Conservation (phyloP, 2,888 invertebrate species). For the Eumacrocentrus americanus region DNA sequence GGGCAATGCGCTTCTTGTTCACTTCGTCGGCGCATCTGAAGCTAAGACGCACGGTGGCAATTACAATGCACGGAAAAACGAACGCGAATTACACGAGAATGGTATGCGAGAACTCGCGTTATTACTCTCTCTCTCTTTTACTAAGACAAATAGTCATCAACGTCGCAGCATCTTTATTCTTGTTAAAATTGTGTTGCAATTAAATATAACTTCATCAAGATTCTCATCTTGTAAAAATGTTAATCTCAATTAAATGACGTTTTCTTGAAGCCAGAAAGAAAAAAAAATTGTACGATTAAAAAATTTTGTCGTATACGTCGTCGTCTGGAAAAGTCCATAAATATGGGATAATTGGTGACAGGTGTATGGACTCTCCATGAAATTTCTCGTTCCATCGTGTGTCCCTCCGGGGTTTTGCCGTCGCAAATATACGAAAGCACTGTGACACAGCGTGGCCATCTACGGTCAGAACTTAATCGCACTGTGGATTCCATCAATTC, state of each 20-base stretch:
- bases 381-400: constrained; percentile 39
- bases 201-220: constrained; percentile 24
- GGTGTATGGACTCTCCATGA: constrained; percentile 38
- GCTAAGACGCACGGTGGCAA: constrained; percentile 29
- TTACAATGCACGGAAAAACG: constrained; percentile 47
- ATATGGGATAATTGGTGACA: constrained; percentile 45
- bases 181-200: constrained; percentile 8
- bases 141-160: not conserved
- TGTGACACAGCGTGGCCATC: constrained; percentile 20
- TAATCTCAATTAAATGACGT: constrained; percentile 24
- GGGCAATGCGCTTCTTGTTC: constrained; percentile 53
- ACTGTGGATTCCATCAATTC: constrained; percentile 29
- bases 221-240: constrained; percentile 10
- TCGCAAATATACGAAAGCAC: constrained; percentile 13
- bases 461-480: constrained; percentile 29
- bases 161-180: not conserved
- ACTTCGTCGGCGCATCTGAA: constrained; percentile 18
- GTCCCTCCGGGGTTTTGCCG: constrained; percentile 33
- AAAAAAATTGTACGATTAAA: not conserved
- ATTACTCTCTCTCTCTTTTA: not conserved
- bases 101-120: constrained; percentile 35
- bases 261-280: not conserved
- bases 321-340: constrained; percentile 44
- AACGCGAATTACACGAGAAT: constrained; percentile 45
- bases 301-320: not conserved